Evolutionary conservation across 37 sponge, comb jelly and placozoan species (phyloP).

Genomic region (Eunapius fragilis): DNA sequence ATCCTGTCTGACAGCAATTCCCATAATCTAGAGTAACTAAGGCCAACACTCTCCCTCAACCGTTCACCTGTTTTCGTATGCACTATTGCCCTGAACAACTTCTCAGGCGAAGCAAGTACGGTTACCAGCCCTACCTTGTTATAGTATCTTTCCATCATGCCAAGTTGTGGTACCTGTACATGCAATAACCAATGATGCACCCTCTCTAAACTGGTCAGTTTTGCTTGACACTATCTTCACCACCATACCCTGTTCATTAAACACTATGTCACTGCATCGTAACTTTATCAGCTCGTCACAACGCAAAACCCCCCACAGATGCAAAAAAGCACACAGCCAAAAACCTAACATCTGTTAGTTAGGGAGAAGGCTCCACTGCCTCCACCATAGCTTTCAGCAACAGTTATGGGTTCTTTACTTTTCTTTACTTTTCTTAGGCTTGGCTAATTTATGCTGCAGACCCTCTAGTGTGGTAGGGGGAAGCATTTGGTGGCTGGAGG

Average conservation of each 20-base stretch:
- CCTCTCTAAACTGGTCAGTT: not conserved
- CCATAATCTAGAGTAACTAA: too few species aligned
- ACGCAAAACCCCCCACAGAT: not conserved
- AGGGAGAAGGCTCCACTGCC: not conserved
- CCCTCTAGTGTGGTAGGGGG: not conserved
- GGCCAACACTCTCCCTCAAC: too few species aligned
- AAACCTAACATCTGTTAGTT: not conserved
- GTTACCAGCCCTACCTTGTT: too few species aligned
- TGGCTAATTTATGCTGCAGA: not conserved
- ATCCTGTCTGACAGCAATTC: too few species aligned
- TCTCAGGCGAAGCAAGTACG: too few species aligned
- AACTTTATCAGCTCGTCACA: not conserved
- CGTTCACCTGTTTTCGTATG: too few species aligned
- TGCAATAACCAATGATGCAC: too few species aligned
- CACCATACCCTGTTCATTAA: not conserved
- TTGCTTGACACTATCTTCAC: not conserved
- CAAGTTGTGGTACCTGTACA: too few species aligned
- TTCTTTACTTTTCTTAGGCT: not conserved
- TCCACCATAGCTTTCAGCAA: not conserved
- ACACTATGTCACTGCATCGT: not conserved
- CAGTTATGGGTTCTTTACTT: not conserved
- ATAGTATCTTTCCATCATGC: too few species aligned
- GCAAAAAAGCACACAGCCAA: too few species aligned
- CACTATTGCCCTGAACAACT: too few species aligned
- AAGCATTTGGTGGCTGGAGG: not conserved